Percentiles rank a stretch among this genome's conserved stretches.
Conservation (phyloP, 2,888 invertebrate genomes). For the Thecocarcelia acutangulata region DNA sequence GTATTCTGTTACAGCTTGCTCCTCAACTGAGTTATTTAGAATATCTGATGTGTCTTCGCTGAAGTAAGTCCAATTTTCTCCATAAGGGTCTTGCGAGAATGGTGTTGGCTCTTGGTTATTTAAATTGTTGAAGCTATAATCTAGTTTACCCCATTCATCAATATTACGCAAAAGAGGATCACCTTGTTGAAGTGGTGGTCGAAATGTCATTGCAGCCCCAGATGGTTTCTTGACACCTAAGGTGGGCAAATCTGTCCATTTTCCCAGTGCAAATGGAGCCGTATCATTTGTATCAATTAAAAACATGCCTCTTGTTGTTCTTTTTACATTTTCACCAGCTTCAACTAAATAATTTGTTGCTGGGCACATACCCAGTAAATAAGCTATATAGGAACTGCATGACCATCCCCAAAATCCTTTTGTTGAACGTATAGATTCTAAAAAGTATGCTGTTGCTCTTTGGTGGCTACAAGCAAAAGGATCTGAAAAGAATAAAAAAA, state of each 20-base stretch:
- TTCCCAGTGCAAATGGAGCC: constrained; percentile 84
- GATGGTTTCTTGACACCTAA: constrained; percentile 73
- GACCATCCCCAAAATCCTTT: constrained; percentile 87
- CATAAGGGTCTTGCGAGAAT: constrained; percentile 74
- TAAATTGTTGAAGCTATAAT: constrained; percentile 78
- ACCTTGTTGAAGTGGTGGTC: constrained; percentile 69
- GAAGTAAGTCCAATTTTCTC: constrained; percentile 78
- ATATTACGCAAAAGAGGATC: constrained; percentile 77
- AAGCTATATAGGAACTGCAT: constrained; percentile 84
- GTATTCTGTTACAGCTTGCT: constrained; percentile 71
- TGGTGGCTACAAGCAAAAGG: constrained; percentile 86
- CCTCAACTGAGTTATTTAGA: constrained; percentile 74
- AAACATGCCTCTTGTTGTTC: constrained; percentile 82
- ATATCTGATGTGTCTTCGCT: constrained; percentile 71
- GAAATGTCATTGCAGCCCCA: constrained; percentile 34
- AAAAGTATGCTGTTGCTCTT: constrained; percentile 85
- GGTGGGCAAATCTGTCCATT: constrained; percentile 82
- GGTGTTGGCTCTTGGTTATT: constrained; percentile 71
- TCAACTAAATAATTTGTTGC: constrained; percentile 81
- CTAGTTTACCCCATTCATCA: constrained; percentile 80
- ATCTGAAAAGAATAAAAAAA: constrained; percentile 77
- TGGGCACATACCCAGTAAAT: constrained; percentile 84
- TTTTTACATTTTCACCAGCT: constrained; percentile 82
- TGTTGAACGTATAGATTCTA: constrained; percentile 85
- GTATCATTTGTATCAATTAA: constrained; percentile 83